phyloP scores from a whole-genome alignment of 2,888 invertebrate genomes.

The Leptopilina myrica region DNA sequence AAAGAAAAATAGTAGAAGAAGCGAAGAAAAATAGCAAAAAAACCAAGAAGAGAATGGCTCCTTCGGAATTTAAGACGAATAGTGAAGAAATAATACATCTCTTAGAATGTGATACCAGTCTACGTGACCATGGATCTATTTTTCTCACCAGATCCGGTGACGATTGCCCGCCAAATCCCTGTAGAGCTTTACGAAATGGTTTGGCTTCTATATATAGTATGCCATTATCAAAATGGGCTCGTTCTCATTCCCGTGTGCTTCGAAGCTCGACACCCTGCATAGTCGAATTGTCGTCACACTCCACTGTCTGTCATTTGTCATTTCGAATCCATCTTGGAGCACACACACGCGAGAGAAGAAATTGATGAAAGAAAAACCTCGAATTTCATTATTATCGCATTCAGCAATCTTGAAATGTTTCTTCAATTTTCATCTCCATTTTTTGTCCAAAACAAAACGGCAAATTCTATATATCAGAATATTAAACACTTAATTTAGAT shows the following conservation, averaged over 20 bases:
- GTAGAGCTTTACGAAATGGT: constrained; percentile 69
- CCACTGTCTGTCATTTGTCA: constrained; percentile 32
- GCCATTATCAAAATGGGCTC: constrained; percentile 75
- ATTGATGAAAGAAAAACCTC: constrained; percentile 10
- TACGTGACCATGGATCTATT: constrained; percentile 55
- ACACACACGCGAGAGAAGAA: background rate
- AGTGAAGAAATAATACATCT: constrained; percentile 9
- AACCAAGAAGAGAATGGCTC: background rate
- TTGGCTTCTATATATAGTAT: constrained; percentile 67
- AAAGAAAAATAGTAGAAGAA: too few relatives aligned
- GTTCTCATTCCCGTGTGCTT: constrained; percentile 66
- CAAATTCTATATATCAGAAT: too few relatives aligned
- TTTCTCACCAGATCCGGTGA: constrained; percentile 63
- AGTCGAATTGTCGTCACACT: constrained; percentile 36
- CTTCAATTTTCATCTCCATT: too few relatives aligned
- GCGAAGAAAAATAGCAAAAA: too few relatives aligned
- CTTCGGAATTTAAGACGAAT: background rate
- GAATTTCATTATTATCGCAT: background rate
- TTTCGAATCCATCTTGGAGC: constrained; percentile 26
- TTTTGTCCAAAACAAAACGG: too few relatives aligned
- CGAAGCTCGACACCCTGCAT: constrained; percentile 59
- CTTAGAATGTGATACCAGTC: constrained; percentile 37
- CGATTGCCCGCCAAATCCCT: constrained; percentile 73
- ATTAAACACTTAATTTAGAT: too few relatives aligned
- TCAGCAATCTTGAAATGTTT: background rate